Base-by-base conservation (phyloP, 1,140 invertebrate species). In the Drosophila nikananu region DNA sequence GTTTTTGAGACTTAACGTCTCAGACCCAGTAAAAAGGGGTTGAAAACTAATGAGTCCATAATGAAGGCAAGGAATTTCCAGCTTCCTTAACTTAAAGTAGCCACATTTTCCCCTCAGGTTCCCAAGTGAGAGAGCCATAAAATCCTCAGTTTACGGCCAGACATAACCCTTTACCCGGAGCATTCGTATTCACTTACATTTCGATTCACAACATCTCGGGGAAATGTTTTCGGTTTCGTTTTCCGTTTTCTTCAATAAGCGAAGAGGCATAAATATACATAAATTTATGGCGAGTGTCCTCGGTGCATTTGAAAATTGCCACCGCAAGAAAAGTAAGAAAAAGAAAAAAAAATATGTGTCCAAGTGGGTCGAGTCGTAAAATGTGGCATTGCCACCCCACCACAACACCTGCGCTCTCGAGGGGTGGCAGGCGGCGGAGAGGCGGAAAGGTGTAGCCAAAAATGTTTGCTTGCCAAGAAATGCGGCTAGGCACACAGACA, bases 261-360 rank as follows among this genome's bases (percentile, higher is more conserved):
- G 72, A 48, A 64, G 59, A 76, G 77, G 72, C 86, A 84, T 81
- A 81, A 89, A 80, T 68, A 83, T 67, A 83, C 70, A 83, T 76
- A 67, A 81, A 89, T 90, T 89, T 89, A 89, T 84, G 67, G 81
- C 86, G 48, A 81, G 71, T 84, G 78, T 78, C 63, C 70, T 81
- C 48, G 74, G 44, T 89, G 81, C 81, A 87, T 89, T 87, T 89
- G 80, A 89, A 89, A 87, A 87, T 87, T 87, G 84, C 73, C 77
- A 80, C 51, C 37, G 71, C 76, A 79, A 74, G 83, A 30, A 32
- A 19, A 52, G 21, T 23, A 30, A 13, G 3, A 15, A 67, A 64
- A 70, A 42, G 79, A 4, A 35, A 35, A 35, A 17, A 30, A 6
- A 21, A 72, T 64, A 62, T 83, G 70, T 89, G 81, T 84, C 84